These are phyloP conservation scores for Drosophila lacertosa DNA, from an alignment of 1,140 invertebrate species.

Conservation along the genomic window DNA sequence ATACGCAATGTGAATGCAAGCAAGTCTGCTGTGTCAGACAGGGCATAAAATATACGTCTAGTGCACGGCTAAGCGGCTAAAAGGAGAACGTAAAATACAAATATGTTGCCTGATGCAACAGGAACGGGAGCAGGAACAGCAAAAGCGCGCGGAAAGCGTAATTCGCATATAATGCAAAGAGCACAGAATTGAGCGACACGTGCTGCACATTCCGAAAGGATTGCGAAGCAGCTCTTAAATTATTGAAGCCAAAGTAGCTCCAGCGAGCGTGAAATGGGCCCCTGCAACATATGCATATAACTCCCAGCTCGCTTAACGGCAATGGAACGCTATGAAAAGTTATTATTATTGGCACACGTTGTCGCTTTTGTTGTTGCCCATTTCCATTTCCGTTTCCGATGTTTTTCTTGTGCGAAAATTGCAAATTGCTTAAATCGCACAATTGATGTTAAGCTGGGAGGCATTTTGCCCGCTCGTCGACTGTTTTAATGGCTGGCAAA, in stretches of 20 bases:
- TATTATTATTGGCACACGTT: conserved; percentile 68
- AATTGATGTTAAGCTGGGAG: conserved; percentile 42
- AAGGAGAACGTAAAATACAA: not conserved
- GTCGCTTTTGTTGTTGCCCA: conserved; percentile 7
- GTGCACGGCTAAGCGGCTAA: not conserved
- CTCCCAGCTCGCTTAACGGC: conserved; percentile 45
- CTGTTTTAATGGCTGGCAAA: conserved; percentile 23
- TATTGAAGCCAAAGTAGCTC: conserved; percentile 23
- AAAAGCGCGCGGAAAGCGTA: conserved; percentile 44
- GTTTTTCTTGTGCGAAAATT: conserved; percentile 35
- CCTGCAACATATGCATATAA: conserved; percentile 12
- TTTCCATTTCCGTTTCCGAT: conserved; percentile 15
- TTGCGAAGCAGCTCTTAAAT: conserved; percentile 35
- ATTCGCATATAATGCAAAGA: conserved; percentile 44
- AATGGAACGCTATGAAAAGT: conserved; percentile 67
- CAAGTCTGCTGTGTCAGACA: not conserved
- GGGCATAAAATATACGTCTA: conserved; percentile 48
- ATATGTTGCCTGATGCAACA: conserved; percentile 35
- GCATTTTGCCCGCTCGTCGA: not conserved
- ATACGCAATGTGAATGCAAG: conserved; percentile 47
- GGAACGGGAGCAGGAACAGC: no score
- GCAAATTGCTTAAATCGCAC: conserved; percentile 69
- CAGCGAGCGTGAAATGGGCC: conserved; percentile 3
- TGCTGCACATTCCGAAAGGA: conserved; percentile 34
- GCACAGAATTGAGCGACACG: conserved; percentile 7